phyloP scores from a whole-genome alignment of 2,797 vertebrate species.

The Salmo trutta region DNA sequence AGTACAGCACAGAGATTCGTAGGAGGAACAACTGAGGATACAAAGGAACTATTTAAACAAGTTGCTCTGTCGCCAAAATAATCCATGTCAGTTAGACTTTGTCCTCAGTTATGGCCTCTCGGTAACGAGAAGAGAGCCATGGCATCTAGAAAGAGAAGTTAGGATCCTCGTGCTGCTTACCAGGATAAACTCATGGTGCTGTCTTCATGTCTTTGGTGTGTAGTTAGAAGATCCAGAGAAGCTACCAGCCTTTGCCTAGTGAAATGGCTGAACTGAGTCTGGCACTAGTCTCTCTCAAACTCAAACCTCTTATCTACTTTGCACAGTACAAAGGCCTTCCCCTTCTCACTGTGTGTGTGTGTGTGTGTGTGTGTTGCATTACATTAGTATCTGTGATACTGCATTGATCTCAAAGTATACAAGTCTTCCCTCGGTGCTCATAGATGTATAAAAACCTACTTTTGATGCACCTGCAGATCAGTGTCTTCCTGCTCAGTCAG shows the following conservation, averaged over 20 bases:
- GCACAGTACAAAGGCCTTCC: constrained; percentile 72
- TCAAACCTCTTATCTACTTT: constrained; percentile 63
- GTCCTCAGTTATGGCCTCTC: neutral
- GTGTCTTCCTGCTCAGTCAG: neutral
- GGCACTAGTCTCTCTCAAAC: constrained; percentile 29
- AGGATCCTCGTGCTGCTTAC: constrained; percentile 57
- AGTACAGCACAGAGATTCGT: neutral
- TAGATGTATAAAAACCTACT: neutral
- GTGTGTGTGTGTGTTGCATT: neutral
- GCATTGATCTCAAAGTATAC: constrained; percentile 22
- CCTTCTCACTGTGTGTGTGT: neutral
- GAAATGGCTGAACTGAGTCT: constrained; percentile 17
- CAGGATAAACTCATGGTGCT: constrained; percentile 69
- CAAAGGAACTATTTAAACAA: neutral
- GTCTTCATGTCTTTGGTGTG: constrained; percentile 47
- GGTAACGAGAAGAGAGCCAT: constrained; percentile 11
- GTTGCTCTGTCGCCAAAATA: neutral
- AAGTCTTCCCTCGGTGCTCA: neutral
- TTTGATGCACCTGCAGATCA: neutral
- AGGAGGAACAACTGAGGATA: neutral
- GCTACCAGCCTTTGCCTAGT: constrained; percentile 5
- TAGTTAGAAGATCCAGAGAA: constrained; percentile 16
- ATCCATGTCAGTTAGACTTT: neutral
- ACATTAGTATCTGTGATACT: constrained; percentile 16
- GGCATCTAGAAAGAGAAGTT: neutral